phyloP scores from a whole-genome alignment of 2,888 invertebrate genomes.

The Limnephilus auricula region DNA sequence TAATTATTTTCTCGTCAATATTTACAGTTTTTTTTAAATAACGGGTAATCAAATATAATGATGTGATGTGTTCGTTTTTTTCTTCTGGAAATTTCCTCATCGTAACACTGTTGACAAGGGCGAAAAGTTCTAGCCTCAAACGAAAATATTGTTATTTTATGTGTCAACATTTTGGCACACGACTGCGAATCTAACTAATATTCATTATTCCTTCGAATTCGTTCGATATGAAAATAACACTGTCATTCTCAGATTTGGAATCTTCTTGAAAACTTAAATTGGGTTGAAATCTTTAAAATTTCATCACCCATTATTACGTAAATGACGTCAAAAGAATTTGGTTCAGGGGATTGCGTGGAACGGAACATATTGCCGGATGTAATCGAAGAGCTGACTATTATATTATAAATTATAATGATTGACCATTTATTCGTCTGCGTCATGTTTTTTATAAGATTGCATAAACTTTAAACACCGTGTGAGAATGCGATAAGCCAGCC shows the following conservation, averaged over 20 bases:
- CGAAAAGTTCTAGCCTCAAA: neutral
- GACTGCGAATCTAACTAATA: neutral
- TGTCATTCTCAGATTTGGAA: neutral
- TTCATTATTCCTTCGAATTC: neutral
- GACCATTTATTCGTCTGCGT: neutral
- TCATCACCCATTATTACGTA: neutral
- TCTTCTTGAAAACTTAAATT: neutral
- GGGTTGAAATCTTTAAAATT: neutral
- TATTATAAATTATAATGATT: neutral
- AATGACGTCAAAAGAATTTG: neutral
- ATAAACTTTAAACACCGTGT: neutral
- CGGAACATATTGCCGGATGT: neutral
- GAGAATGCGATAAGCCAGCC: conserved; percentile 2
- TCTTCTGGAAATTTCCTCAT: neutral
- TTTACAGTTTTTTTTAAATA: too few species aligned
- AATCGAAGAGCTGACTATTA: neutral
- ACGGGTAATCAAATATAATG: too few species aligned
- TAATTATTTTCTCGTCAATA: too few species aligned
- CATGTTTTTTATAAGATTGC: neutral
- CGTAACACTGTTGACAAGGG: neutral
- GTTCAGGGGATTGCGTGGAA: neutral
- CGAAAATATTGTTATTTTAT: neutral
- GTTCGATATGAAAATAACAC: neutral
- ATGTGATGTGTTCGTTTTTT: neutral
- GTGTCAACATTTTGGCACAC: neutral